These are phyloP conservation scores for Corythoichthys intestinalis DNA, from an alignment of 2,113 vertebrate genomes.

Conservation along the genomic window DNA sequence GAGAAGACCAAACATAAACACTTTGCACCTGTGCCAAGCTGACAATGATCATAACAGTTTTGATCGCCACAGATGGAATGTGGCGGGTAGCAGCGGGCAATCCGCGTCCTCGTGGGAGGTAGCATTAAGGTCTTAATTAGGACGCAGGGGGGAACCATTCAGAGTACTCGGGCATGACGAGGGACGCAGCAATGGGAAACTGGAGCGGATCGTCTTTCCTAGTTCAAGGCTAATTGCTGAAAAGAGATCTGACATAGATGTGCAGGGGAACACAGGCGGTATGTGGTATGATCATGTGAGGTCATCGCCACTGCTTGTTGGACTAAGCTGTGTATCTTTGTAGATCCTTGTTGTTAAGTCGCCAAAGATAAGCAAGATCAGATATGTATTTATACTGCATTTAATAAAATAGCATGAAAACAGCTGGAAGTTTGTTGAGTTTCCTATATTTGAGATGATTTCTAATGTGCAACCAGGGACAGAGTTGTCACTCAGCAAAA, in stretches of 20 bases:
- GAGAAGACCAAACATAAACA: conserved; percentile 54
- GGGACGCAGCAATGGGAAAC: conserved; percentile 70
- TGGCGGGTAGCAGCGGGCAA: conserved; percentile 53
- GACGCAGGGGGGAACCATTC: conserved; percentile 70
- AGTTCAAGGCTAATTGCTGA: conserved; percentile 78
- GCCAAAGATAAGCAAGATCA: not conserved
- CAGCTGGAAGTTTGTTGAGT: not conserved
- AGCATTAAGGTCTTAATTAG: conserved; percentile 81
- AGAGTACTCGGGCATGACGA: conserved; percentile 72
- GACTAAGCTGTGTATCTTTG: conserved; percentile 45
- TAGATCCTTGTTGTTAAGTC: conserved; percentile 28
- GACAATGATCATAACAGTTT: conserved; percentile 68
- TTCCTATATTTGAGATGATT: not conserved
- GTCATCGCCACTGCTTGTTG: conserved; percentile 59
- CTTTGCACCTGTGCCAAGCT: conserved; percentile 72
- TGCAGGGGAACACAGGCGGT: conserved; percentile 45
- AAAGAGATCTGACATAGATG: conserved; percentile 66
- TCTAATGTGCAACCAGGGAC: conserved; percentile 11
- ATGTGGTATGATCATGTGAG: conserved; percentile 61
- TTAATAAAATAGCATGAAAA: not conserved
- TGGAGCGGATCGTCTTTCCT: conserved; percentile 75
- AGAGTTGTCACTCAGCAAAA: conserved; percentile 45
- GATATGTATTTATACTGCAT: not conserved
- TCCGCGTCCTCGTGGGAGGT: conserved; percentile 65
- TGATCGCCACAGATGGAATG: conserved; percentile 60